Percentiles rank a stretch among this genome's conserved stretches.
These are phyloP conservation scores for Ciconia nigra DNA, from an alignment of 2,797 vertebrate genomes.

Conservation along the genomic window DNA sequence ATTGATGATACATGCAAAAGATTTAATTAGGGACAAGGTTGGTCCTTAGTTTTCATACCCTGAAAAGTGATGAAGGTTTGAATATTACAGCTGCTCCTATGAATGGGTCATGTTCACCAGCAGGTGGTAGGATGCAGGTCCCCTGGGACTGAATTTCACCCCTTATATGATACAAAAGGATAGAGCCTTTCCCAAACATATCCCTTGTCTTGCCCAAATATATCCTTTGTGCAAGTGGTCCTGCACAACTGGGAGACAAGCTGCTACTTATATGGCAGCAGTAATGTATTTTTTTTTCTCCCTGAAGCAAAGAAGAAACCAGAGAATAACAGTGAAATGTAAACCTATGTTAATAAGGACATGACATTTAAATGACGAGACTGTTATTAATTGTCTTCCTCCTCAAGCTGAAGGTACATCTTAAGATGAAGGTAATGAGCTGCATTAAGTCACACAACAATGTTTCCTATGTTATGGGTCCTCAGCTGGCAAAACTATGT, in stretches of 20 bases:
- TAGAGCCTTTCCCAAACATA: not conserved
- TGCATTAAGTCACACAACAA: not conserved
- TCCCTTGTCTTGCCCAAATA: not conserved
- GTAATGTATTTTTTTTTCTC: not conserved
- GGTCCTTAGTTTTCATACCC: not conserved
- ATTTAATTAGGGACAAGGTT: not conserved
- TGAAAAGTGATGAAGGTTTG: not conserved
- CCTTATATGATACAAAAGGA: not conserved
- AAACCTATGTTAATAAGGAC: not conserved
- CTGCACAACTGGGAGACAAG: not conserved
- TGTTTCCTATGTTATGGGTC: not conserved
- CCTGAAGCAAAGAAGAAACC: not conserved
- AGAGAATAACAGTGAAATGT: not conserved
- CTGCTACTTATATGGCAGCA: not conserved
- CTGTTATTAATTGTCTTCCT: not conserved
- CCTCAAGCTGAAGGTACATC: not conserved
- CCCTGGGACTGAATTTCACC: fast-evolving
- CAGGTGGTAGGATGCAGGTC: not conserved
- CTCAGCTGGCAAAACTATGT: not conserved
- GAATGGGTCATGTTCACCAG: not conserved
- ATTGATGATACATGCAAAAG: not conserved
- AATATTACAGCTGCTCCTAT: not conserved
- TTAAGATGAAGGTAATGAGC: not conserved
- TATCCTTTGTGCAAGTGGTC: not conserved
- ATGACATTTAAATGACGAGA: not conserved